Evolutionary conservation across 2,113 vertebrate genomes (phyloP).

Genomic region (Blennius ocellaris): DNA sequence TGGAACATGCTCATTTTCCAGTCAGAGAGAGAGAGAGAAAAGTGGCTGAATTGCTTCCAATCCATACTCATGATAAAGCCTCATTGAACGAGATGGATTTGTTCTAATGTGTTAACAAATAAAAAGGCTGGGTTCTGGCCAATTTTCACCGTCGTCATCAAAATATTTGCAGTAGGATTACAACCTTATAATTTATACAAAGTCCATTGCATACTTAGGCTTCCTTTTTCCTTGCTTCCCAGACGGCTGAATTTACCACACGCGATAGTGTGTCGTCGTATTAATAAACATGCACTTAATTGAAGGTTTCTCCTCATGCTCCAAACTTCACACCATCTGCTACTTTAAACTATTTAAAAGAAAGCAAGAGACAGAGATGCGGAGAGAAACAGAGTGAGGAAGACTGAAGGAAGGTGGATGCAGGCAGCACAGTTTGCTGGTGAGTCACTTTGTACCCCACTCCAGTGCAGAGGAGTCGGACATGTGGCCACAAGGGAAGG

Average conservation of each 20-base stretch:
- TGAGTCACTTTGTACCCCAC: conserved; percentile 49
- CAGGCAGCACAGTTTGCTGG: conserved; percentile 3
- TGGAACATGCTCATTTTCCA: background rate
- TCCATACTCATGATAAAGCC: background rate
- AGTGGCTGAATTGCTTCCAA: background rate
- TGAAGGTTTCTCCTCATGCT: background rate
- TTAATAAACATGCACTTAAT: background rate
- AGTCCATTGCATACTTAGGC: background rate
- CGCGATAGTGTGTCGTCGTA: background rate
- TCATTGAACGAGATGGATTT: background rate
- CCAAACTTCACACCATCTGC: conserved; percentile 2
- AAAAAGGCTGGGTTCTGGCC: background rate
- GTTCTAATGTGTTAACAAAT: background rate
- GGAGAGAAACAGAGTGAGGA: background rate
- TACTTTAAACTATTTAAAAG: background rate
- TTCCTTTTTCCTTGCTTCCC: background rate
- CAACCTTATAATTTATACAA: background rate
- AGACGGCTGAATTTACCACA: background rate
- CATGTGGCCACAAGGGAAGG: background rate
- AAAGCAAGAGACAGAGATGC: background rate
- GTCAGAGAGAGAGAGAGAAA: background rate
- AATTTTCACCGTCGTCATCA: background rate
- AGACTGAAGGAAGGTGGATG: background rate
- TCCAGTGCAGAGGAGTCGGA: background rate
- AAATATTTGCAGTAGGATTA: background rate